Evolutionary conservation across 2,888 invertebrate genomes (phyloP).

Genomic region (Megamerina dolium): DNA sequence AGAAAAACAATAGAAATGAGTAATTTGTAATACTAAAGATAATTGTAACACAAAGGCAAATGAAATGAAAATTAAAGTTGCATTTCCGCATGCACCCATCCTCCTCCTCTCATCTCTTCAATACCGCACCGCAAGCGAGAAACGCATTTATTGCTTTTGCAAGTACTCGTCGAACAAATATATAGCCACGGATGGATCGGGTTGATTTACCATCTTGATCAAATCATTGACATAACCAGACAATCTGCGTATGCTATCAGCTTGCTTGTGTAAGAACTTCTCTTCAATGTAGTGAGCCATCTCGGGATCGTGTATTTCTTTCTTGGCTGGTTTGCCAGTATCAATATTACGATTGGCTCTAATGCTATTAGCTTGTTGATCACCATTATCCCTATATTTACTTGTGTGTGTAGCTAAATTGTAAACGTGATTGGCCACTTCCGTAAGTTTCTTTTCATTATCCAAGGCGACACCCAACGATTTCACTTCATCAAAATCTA

Average conservation of each 20-base stretch:
- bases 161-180: slow-evolving; percentile 69
- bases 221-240: slow-evolving; percentile 71
- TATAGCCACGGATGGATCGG: slow-evolving; percentile 60
- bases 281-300: slow-evolving; percentile 71
- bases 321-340: not conserved
- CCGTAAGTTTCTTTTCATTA: slow-evolving; percentile 65
- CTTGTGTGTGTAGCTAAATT: slow-evolving; percentile 54
- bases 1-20: no score
- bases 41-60: no score
- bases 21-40: no score
- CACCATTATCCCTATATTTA: slow-evolving; percentile 29
- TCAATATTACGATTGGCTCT: no score
- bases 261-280: slow-evolving; percentile 65
- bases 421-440: slow-evolving; percentile 64
- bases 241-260: slow-evolving; percentile 61
- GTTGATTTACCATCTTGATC: slow-evolving; percentile 55
- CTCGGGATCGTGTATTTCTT: slow-evolving; percentile 56
- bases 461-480: slow-evolving; percentile 71
- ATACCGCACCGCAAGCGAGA: no score
- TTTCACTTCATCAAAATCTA: slow-evolving; percentile 56
- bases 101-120: no score
- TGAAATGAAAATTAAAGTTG: no score
- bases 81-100: no score
- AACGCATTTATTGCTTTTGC: slow-evolving; percentile 40
- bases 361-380: no score